Base-by-base conservation (phyloP, 2,797 vertebrate species). In the Numenius phaeopus region DNA sequence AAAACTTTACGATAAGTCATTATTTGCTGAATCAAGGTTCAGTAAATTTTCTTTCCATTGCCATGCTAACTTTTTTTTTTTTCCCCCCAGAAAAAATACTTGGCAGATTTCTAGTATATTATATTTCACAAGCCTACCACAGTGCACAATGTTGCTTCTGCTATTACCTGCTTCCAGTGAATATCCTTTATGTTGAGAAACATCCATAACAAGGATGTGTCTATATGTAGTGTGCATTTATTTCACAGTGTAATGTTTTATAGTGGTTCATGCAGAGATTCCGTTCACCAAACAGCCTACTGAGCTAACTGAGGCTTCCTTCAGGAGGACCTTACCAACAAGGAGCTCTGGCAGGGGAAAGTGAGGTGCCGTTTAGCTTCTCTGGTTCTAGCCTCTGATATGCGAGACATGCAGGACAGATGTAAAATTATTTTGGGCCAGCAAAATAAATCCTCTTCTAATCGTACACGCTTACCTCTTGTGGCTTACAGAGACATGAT, bases 381-480 rank as follows among this genome's bases (percentile, higher is more conserved):
- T 72, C 39, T 39, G 19, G 10, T 54, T 86, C 30, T 47, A 67
- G 27, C 20, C 20, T 67, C 71, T 44, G 49, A 30, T 44, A 65
- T 8, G 7, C 14, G 22, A 71, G 19, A 49, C 32, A 65, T 44
- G 18, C 24, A 91, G 18, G 29, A 61, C 9, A 71, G 40, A 71
- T 14, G 8, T 46, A 54, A 91, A 84, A 50, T 21, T 66, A 44
- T 34, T 94, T 57, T 26, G 13, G 26, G 11, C 9, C 32, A 61
- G 47, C 8, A 77, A 69, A 93, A 47, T 29, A 58, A 55, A 47
- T 64, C 26, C 21, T 14, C 20, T 52, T 79, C 32, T 2, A 7
- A 69, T 13, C 66, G 37, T n/a, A 83, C 2, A 1, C 8, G 30
- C 1, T 0, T 11, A 24, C 9, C 37, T 61, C 29, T 37, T 40